Base-by-base conservation (phyloP, 2,113 vertebrate genomes). In the Ondatra zibethicus region DNA sequence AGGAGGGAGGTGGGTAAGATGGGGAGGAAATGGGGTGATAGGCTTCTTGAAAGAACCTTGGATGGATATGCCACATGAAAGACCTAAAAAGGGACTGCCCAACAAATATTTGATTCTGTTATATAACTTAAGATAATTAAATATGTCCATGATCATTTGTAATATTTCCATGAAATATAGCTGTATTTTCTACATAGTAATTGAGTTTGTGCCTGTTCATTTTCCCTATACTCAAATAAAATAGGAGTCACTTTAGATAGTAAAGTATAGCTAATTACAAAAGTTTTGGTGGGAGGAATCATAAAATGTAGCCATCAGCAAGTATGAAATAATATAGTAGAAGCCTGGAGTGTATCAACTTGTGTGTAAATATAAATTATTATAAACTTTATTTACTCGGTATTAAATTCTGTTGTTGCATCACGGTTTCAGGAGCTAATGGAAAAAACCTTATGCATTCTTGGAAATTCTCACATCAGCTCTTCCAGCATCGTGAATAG, bases 221-320 rank as follows among this genome's bases (percentile, higher is more conserved):
- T 80, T 94, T 76, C 42, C 2, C 45, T 50, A 2, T 87, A 91
- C 75, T 94, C 23, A 78, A 88, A 25, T 78, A 21, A 87, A 92
- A 72, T 91, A n/a, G 14, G 14, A 88, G 73, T 90, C 11, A 0
- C 89, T 91, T 95, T 91, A 81, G 50, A 94, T 88, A 36, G 70
- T 3, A 39, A 63, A 10, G 3, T 10, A 89, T 25, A 78, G 73
- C 33, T 75, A 73, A 84, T 89, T 73, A 52, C 4, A 29, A 12
- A 81, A 31, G 4, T 36, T 55, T 23, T 50, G 6, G 66, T n/a
- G 42, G 39, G 7, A 31, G 77, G 12, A 80, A 80, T 73, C 13
- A 21, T 36, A 52, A 76, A 92, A 63, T 52, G 3, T 94, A 89
- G 63, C 3, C 78, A 92, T 16, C 21, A 61, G 8, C 33, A 72